Percentiles rank a stretch among this genome's conserved stretches.
Conservation (phyloP, 2,888 invertebrate species). For the Torymus texanus region DNA sequence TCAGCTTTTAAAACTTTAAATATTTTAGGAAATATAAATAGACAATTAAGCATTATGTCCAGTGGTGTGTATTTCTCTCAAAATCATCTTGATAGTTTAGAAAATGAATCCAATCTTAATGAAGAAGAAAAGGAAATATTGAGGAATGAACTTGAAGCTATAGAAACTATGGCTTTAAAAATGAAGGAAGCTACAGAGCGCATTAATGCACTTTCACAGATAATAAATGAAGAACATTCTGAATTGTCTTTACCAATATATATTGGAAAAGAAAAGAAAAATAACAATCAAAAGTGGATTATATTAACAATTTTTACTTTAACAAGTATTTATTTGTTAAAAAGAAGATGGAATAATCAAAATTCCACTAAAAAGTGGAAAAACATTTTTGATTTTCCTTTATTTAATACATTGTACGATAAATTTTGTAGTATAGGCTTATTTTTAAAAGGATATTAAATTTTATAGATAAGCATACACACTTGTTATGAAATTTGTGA, state of each 20-base stretch:
- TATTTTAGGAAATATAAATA: conserved; percentile 77
- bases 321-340: conserved; percentile 36
- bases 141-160: conserved; percentile 60
- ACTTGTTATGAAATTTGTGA: neutral
- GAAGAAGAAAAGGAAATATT: conserved; percentile 58
- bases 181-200: conserved; percentile 62
- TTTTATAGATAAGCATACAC: conserved; percentile 10
- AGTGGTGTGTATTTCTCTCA: conserved; percentile 78
- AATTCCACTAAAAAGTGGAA: conserved; percentile 14
- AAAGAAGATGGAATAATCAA: conserved; percentile 30
- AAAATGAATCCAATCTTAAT: conserved; percentile 52
- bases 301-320: conserved; percentile 30
- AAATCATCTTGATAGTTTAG: conserved; percentile 58
- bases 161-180: conserved; percentile 57
- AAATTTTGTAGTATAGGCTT: conserved; percentile 20
- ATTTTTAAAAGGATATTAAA: conserved; percentile 12
- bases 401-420: conserved; percentile 15
- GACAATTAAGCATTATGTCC: conserved; percentile 79
- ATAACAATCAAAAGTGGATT: conserved; percentile 29
- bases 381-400: conserved; percentile 30
- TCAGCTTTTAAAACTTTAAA: conserved; percentile 76
- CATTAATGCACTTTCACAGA: conserved; percentile 60
- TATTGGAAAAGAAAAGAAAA: conserved; percentile 41
- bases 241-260: conserved; percentile 45
- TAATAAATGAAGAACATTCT: conserved; percentile 55